A percentile compares a stretch with the other conserved stretches of the same genome.
Evolutionary conservation across 2,797 vertebrate species (phyloP).

Genomic region (Microctenopoma stevenorrisi): DNA sequence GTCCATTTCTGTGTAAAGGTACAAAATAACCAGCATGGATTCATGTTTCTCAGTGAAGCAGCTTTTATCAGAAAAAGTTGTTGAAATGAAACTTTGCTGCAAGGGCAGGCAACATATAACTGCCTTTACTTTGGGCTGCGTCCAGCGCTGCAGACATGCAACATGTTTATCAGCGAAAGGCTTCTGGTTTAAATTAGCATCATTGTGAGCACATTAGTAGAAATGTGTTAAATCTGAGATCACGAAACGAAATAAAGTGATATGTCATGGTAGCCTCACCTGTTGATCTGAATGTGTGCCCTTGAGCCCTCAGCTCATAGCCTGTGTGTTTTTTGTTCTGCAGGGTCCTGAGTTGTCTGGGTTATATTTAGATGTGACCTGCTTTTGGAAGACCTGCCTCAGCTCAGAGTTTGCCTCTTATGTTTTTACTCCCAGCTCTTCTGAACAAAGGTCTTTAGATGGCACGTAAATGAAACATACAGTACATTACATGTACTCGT

Average conservation of each 20-base stretch:
- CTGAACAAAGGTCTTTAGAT: constrained; percentile 7
- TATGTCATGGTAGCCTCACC: constrained; percentile 54
- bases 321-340: constrained; percentile 77
- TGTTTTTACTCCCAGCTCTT: constrained; percentile 27
- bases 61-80: background rate
- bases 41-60: background rate
- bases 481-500: too few relatives aligned
- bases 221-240: background rate
- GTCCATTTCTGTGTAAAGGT: constrained; percentile 77
- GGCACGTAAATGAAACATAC: background rate
- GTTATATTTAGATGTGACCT: constrained; percentile 93
- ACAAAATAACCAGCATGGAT: constrained; percentile 8
- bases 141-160: constrained; percentile 15
- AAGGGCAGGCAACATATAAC: background rate
- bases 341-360: constrained; percentile 29
- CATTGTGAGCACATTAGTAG: background rate
- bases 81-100: background rate
- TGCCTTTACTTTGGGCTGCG: constrained; percentile 1
- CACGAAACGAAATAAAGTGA: constrained; percentile 1
- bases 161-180: constrained; percentile 15
- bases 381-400: constrained; percentile 72
- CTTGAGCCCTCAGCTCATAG: constrained; percentile 1
- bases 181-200: background rate
- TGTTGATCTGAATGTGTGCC: constrained; percentile 27
- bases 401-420: constrained; percentile 47